Evolutionary conservation across 1,140 invertebrate species (phyloP).

Genomic region (Cephus cinctus): DNA sequence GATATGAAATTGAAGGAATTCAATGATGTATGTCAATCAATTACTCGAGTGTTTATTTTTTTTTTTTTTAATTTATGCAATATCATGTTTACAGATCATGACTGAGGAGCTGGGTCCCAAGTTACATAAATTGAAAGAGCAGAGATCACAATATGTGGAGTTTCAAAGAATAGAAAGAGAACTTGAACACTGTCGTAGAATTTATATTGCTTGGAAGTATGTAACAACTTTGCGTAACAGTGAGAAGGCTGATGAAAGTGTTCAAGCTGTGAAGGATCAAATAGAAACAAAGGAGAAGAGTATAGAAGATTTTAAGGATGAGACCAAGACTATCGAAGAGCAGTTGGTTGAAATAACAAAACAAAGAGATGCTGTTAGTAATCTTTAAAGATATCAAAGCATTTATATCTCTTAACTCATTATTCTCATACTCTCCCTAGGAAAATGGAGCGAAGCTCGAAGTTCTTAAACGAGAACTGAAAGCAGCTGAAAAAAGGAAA

Average conservation of each 20-base stretch:
- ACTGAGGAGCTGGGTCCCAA: conserved; percentile 88
- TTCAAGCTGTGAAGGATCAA: conserved; percentile 56
- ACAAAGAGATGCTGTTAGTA: conserved; percentile 60
- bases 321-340: conserved; percentile 59
- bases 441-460: conserved; percentile 68
- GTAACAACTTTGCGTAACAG: conserved; percentile 56
- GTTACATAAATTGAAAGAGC: conserved; percentile 82
- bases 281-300: conserved; percentile 57
- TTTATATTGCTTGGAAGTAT: conserved; percentile 78
- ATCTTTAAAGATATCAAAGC: conserved; percentile 12
- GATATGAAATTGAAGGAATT: conserved; percentile 89
- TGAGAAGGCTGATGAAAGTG: conserved; percentile 57
- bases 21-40: conserved; percentile 65
- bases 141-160: conserved; percentile 82
- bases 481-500: conserved; percentile 67
- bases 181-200: conserved; percentile 78
- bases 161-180: conserved; percentile 86
- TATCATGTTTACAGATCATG: conserved; percentile 64
- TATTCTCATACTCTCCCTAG: too few species aligned
- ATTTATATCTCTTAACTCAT: too few species aligned
- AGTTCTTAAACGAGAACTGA: conserved; percentile 66
- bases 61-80: conserved; percentile 7
- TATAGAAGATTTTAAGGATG: conserved; percentile 60
- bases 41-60: conserved; percentile 8
- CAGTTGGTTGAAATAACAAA: conserved; percentile 56